Evolutionary conservation across 2,888 invertebrate species (phyloP).

Genomic region (Liposcelis brunnea): DNA sequence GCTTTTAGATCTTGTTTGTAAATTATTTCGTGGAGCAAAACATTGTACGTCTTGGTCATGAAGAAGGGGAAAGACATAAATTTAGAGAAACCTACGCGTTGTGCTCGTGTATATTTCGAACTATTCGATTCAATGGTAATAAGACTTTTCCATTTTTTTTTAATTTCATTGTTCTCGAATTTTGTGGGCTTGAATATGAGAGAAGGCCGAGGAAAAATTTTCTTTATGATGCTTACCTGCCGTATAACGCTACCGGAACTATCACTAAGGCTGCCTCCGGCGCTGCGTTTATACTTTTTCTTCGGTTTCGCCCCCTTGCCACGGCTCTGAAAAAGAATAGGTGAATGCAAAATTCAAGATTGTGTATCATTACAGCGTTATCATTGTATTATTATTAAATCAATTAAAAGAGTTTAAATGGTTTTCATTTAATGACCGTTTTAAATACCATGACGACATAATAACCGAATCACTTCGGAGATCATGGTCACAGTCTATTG

Average conservation of each 20-base stretch:
- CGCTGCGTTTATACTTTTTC: slow-evolving; percentile 17
- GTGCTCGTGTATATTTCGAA: neutral
- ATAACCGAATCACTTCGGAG: too few relatives aligned
- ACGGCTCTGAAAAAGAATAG: slow-evolving; percentile 13
- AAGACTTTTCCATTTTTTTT: neutral
- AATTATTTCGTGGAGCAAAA: slow-evolving; percentile 7
- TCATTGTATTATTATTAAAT: too few relatives aligned
- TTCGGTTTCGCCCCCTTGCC: slow-evolving; percentile 15
- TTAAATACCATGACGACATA: too few relatives aligned
- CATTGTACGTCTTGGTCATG: slow-evolving; percentile 8
- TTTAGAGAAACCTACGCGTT: slow-evolving; percentile 6
- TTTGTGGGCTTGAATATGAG: slow-evolving; percentile 1
- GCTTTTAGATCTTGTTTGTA: slow-evolving; percentile 10
- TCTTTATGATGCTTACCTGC: slow-evolving; percentile 17
- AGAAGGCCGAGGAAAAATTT: neutral
- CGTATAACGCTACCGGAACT: slow-evolving; percentile 21
- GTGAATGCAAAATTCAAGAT: too few relatives aligned
- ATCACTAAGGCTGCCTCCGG: slow-evolving; percentile 20
- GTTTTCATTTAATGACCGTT: too few relatives aligned
- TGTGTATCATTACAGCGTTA: too few relatives aligned
- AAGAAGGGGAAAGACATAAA: slow-evolving; percentile 3
- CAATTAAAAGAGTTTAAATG: too few relatives aligned
- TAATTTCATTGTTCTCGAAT: neutral
- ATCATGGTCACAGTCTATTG: too few relatives aligned
- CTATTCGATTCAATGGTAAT: too few relatives aligned